phyloP scores from a whole-genome alignment of 2,888 invertebrate species.

The Drosophila ezoana region DNA sequence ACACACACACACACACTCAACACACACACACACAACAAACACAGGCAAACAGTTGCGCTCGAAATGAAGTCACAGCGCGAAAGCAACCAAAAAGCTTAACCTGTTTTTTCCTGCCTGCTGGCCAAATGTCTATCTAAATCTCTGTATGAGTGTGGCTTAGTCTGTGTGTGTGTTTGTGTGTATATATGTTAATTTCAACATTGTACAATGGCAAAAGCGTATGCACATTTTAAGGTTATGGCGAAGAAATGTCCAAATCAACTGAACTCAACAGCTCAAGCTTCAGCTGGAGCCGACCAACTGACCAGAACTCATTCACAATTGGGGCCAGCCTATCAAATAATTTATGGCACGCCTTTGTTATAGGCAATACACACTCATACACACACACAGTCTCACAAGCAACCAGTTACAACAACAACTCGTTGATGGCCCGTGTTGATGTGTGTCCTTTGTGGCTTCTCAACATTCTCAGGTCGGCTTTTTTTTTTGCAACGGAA shows the following conservation, averaged over 20 bases:
- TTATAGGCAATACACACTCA: conserved; percentile 22
- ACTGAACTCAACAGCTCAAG: conserved; percentile 23
- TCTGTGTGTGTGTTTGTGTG: conserved; percentile 32
- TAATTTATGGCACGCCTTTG: conserved; percentile 71
- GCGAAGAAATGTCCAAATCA: conserved; percentile 49
- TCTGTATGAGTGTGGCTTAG: background rate
- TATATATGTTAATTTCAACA: conserved; percentile 71
- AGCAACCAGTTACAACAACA: background rate
- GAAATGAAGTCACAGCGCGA: conserved; percentile 74
- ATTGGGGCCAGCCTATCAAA: conserved; percentile 68
- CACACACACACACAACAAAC: conserved; percentile 28
- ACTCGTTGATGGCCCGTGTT: conserved; percentile 41
- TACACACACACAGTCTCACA: conserved; percentile 9
- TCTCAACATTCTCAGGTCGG: conserved; percentile 46
- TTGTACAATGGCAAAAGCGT: conserved; percentile 60
- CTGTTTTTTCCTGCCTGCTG: conserved; percentile 58
- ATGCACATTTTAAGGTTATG: conserved; percentile 67
- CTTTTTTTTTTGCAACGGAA: conserved; percentile 66
- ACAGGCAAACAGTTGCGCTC: conserved; percentile 46
- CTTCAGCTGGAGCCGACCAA: conserved; percentile 44
- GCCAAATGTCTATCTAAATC: conserved; percentile 33
- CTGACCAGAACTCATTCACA: conserved; percentile 65
- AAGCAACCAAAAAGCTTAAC: conserved; percentile 70
- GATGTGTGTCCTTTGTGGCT: conserved; percentile 71
- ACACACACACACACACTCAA: conserved; percentile 28